Conservation (phyloP, 2,888 invertebrate species). For the Bhutanitis thaidina region DNA sequence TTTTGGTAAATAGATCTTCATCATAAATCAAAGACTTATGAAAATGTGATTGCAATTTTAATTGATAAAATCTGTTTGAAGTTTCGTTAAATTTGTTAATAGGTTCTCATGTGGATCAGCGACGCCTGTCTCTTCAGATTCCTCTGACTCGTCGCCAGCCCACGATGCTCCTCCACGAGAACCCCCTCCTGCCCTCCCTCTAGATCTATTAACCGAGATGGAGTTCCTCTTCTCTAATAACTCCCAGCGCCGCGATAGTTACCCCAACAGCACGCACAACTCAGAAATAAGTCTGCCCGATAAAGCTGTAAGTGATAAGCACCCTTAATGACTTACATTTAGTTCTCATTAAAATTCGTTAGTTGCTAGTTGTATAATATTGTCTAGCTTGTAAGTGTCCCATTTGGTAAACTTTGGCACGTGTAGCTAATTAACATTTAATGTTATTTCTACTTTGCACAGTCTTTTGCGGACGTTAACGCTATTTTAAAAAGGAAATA, state of each 20-base stretch:
- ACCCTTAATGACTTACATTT: neutral
- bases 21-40: no score
- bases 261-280: slow-evolving; percentile 48
- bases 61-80: no score
- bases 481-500: no score
- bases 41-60: no score
- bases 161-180: slow-evolving; percentile 46
- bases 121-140: slow-evolving; percentile 66
- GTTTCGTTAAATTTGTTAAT: no score
- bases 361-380: slow-evolving; percentile 17
- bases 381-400: slow-evolving; percentile 20
- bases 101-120: slow-evolving; percentile 70
- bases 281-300: slow-evolving; percentile 51
- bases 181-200: slow-evolving; percentile 48
- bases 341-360: slow-evolving; percentile 4
- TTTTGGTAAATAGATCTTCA: no score
- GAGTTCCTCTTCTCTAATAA: slow-evolving; percentile 56
- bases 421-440: neutral
- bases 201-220: slow-evolving; percentile 71
- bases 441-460: no score
- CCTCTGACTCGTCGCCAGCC: slow-evolving; percentile 57
- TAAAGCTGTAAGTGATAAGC: slow-evolving; percentile 54
- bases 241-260: slow-evolving; percentile 50
- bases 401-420: slow-evolving; percentile 22
- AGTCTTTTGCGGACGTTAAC: no score